These are phyloP conservation scores for Pelusios castaneus DNA, from an alignment of 2,113 vertebrate species.

Conservation along the genomic window DNA sequence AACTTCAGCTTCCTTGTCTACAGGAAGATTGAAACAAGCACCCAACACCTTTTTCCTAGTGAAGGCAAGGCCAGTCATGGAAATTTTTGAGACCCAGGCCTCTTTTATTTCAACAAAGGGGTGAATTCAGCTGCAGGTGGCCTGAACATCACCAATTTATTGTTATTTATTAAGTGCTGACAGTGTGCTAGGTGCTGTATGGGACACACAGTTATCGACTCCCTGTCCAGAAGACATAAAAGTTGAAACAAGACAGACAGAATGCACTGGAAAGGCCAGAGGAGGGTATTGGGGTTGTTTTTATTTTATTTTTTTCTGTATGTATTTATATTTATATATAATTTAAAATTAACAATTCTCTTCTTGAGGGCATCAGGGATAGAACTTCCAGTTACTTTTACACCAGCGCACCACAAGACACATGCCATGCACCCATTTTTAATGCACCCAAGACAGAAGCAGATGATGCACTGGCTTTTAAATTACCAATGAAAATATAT, in stretches of 20 bases:
- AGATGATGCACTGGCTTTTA: neutral
- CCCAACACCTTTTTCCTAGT: neutral
- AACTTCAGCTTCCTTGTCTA: neutral
- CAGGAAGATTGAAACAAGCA: neutral
- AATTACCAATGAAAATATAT: neutral
- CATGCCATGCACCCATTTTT: neutral
- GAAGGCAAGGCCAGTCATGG: neutral
- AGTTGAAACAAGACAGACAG: neutral
- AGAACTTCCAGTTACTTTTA: neutral
- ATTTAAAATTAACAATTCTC: neutral
- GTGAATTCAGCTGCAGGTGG: neutral
- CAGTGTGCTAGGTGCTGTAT: neutral
- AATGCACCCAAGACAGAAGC: neutral
- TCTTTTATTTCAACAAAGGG: no score
- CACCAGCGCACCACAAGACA: neutral
- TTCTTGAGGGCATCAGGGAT: neutral
- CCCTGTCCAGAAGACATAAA: neutral
- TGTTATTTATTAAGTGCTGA: neutral
- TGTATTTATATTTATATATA: neutral
- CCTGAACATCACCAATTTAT: neutral
- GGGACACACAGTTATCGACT: neutral
- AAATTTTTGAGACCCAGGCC: neutral
- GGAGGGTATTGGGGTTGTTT: neutral
- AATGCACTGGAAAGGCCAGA: neutral
- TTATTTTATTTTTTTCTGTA: fast-evolving